Base-by-base conservation (phyloP, 2,113 vertebrate genomes). In the Chlorodrepanis virens region DNA sequence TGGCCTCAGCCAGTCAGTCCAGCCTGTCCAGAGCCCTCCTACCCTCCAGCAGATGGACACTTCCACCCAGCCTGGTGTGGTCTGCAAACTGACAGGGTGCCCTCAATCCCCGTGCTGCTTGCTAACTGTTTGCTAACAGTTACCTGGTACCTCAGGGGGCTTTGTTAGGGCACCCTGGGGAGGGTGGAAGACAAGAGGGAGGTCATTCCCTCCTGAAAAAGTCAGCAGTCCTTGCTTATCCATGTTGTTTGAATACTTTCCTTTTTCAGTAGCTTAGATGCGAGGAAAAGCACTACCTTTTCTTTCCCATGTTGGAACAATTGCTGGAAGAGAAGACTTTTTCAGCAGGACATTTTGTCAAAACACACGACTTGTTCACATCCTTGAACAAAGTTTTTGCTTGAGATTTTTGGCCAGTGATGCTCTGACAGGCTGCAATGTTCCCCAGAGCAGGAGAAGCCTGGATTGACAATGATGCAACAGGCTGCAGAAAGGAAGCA, bases 401-500 rank as follows among this genome's bases (percentile, higher is more conserved):
- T 39, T 50, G 23, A 35, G 37, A 59, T 15, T 56, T 80, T 35
- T 76, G 60, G 13, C 59, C 60, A 11, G 33, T 35, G 37, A n/a
- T 79, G 69, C 50, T 96, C 54, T 79, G 56, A 22, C 40, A 89
- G 83, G 20, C 42, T 87, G 61, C 45, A 59, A 1, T 27, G 42
- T 68, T 91, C 47, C 60, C 39, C 27, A 27, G 56, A 64, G 59
- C n/a, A 81, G 63, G 23, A 90, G 83, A 87, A 84, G 42, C 52
- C 65, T 60, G 57, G 49, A 24, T 25, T 83, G 76, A 24, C 72
- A 81, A 0, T 37, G 64, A 54, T 92, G 85, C 60, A 78, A 40
- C 28, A 53, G 79, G 60, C 79, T 92, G 70, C 70, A 94, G 78
- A 63, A 91, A 76, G 77, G 25, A 65, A 85, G 78, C 6, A 74